phyloP scores from a whole-genome alignment of 1,140 invertebrate species.

The Holcopasites calliopsidis region DNA sequence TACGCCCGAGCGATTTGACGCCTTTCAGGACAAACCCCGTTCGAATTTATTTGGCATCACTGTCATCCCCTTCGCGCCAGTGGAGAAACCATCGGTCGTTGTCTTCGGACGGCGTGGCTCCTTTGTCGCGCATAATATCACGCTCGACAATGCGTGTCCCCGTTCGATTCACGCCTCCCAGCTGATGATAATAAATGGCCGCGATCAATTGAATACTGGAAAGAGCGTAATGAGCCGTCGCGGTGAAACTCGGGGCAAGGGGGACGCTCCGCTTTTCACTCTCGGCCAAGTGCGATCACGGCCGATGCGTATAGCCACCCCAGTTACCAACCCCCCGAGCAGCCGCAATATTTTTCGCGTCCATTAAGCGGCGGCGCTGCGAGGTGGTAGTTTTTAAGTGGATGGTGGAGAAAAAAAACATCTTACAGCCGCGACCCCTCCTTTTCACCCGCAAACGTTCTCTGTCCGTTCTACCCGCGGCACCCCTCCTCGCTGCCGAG shows the following conservation, averaged over 20 bases:
- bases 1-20: slow-evolving; percentile 52
- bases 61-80: slow-evolving; percentile 3
- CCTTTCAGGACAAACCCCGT: slow-evolving; percentile 34
- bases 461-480: slow-evolving; percentile 1
- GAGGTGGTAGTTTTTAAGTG: slow-evolving; percentile 55
- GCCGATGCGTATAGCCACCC: slow-evolving; percentile 33
- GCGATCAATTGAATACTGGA: slow-evolving; percentile 75
- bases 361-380: slow-evolving; percentile 56
- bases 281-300: slow-evolving; percentile 61
- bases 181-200: slow-evolving; percentile 69
- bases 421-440: slow-evolving; percentile 37
- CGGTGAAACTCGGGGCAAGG: too few relatives aligned
- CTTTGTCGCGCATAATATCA: slow-evolving; percentile 57
- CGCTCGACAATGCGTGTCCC: slow-evolving; percentile 67
- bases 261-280: slow-evolving; percentile 57
- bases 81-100: background rate
- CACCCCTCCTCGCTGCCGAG: background rate
- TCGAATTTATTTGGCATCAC: slow-evolving; percentile 25
- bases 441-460: background rate
- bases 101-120: background rate
- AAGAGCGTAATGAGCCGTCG: slow-evolving; percentile 69
- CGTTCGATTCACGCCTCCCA: slow-evolving; percentile 63
- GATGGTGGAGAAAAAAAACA: slow-evolving; percentile 34
- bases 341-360: slow-evolving; percentile 60
- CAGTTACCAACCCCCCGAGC: slow-evolving; percentile 34